Evolutionary conservation across 2,888 invertebrate genomes (phyloP).

Genomic region (Coleophora flavipennella): DNA sequence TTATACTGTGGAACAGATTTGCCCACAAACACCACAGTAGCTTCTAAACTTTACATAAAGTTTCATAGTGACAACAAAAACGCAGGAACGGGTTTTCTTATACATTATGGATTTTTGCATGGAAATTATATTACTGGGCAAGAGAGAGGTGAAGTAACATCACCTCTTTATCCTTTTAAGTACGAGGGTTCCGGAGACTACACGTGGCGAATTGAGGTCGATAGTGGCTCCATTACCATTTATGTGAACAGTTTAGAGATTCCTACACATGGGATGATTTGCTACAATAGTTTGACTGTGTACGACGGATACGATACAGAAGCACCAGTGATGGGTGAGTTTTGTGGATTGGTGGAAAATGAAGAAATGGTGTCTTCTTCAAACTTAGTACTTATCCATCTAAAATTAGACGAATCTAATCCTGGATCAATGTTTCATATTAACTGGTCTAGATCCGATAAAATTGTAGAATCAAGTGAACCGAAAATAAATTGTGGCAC

Average conservation of each 20-base stretch:
- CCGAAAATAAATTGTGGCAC: constrained; percentile 43
- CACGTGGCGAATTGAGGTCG: constrained; percentile 77
- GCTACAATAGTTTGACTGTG: constrained; percentile 56
- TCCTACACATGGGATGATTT: constrained; percentile 31
- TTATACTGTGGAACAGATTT: constrained; percentile 80
- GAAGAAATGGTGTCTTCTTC: constrained; percentile 62
- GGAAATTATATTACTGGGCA: constrained; percentile 79
- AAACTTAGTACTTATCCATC: constrained; percentile 75
- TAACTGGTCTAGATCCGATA: constrained; percentile 33
- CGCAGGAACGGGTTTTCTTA: constrained; percentile 81
- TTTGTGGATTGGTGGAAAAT: constrained; percentile 65
- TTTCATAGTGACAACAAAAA: constrained; percentile 78
- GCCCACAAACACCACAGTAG: constrained; percentile 74
- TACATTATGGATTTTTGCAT: constrained; percentile 78
- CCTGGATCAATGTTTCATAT: constrained; percentile 54
- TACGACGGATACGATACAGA: constrained; percentile 83
- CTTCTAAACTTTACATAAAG: constrained; percentile 78
- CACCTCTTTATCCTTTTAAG: constrained; percentile 81
- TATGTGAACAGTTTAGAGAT: constrained; percentile 39
- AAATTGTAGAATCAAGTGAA: constrained; percentile 10
- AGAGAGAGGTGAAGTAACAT: constrained; percentile 78
- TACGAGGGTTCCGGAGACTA: constrained; percentile 58
- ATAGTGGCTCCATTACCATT: constrained; percentile 29
- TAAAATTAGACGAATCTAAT: constrained; percentile 51
- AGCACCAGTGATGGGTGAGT: constrained; percentile 66